Evolutionary conservation across 1,140 invertebrate species (phyloP).

Genomic region (Meloidogyne chitwoodi): DNA sequence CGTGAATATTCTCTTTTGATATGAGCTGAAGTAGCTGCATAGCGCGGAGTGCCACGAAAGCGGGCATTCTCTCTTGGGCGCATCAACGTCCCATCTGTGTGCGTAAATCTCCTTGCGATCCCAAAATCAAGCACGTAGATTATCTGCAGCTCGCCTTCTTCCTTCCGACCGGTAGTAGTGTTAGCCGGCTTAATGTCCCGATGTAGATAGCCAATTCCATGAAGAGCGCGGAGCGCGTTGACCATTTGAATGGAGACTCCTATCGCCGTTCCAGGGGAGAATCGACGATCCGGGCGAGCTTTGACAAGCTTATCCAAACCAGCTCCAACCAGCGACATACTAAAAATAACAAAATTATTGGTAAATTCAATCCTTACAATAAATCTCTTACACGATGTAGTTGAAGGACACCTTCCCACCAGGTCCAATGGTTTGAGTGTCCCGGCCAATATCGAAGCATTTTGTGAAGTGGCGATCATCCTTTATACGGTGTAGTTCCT

Average conservation of each 20-base stretch:
- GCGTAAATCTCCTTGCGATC: not conserved
- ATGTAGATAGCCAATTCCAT: not conserved
- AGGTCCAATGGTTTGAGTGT: not conserved
- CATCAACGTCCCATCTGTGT: constrained; percentile 37
- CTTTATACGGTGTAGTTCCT: not conserved
- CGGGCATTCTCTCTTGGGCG: constrained; percentile 38
- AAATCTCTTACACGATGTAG: not conserved
- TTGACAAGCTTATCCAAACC: not conserved
- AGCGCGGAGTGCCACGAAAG: constrained; percentile 50
- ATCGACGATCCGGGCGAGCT: not conserved
- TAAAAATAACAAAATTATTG: too few species aligned
- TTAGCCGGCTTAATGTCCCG: not conserved
- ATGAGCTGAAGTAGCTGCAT: constrained; percentile 49
- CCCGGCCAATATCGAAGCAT: not conserved
- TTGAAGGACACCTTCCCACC: not conserved
- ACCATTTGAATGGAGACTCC: not conserved
- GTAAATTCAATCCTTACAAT: not conserved
- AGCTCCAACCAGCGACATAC: not conserved
- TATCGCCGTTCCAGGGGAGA: not conserved
- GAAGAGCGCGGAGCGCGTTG: not conserved
- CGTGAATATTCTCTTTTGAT: constrained; percentile 39
- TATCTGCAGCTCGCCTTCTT: not conserved
- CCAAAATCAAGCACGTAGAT: not conserved
- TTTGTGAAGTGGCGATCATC: not conserved
- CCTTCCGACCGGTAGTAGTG: not conserved